These are phyloP conservation scores for Amazona vittata DNA, from an alignment of 2,113 vertebrate genomes.

Conservation along the genomic window DNA sequence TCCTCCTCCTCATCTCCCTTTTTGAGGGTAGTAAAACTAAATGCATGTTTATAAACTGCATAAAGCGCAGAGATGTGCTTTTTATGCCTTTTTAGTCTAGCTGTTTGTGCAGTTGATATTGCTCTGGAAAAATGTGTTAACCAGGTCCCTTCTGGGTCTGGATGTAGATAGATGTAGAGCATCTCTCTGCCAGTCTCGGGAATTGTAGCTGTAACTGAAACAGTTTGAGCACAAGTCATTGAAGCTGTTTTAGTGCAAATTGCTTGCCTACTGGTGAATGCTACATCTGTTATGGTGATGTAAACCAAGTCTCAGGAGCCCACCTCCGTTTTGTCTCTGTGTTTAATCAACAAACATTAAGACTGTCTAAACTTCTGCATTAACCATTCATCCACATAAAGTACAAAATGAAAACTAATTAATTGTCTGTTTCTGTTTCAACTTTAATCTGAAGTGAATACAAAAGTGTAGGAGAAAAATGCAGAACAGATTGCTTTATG, in stretches of 20 bases:
- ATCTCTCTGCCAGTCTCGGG: neutral
- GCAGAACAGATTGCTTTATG: neutral
- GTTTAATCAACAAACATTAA: slow-evolving; percentile 40
- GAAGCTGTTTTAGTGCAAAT: neutral
- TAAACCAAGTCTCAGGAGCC: neutral
- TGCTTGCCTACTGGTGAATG: neutral
- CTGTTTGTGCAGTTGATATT: neutral
- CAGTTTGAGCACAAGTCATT: neutral
- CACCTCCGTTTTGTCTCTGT: neutral
- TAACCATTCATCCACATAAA: neutral
- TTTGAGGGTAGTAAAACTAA: neutral
- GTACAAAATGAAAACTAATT: neutral
- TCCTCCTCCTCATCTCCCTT: neutral
- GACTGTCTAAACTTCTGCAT: neutral
- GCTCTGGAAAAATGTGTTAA: neutral
- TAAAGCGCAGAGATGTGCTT: neutral
- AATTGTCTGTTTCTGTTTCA: neutral
- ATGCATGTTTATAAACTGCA: neutral
- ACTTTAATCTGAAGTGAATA: neutral
- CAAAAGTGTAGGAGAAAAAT: neutral
- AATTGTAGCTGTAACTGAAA: neutral
- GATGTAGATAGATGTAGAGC: neutral
- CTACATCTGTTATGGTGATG: neutral
- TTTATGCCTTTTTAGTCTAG: neutral
- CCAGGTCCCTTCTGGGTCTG: neutral